Base-by-base conservation (phyloP, 2,797 vertebrate species). In the Dromococcyx pavoninus region DNA sequence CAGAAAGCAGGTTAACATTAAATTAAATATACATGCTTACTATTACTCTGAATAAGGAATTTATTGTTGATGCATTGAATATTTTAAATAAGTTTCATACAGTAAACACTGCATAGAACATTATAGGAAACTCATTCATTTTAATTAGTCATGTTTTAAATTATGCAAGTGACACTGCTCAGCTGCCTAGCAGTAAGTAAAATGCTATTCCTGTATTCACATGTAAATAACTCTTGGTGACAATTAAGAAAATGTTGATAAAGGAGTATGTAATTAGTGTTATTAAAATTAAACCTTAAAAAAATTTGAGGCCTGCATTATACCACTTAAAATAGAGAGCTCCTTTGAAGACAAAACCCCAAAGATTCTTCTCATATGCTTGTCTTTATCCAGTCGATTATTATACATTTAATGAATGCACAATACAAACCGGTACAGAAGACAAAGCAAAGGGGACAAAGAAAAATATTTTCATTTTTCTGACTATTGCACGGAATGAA, bases 111-210 rank as follows among this genome's bases (percentile, higher is more conserved):
- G 78, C 73, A 95, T 62, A 73, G 81, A 94, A 94, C 33, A 44
- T 91, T 91, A 95, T 46, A 94, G 81, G 30, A 85, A 97, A 75
- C 87, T 95, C 90, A 97, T 97, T 98, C 83, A 95, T 97, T 98
- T 97, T 98, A 98, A 98, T 98, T 98, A 98, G 86, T 95, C 69
- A 81, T 96, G 64, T 94, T 97, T 97, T 96, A 97, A 98, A 97
- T 97, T 96, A 97, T 91, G 91, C 5, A 24, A 95, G 71, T 95
- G 94, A 97, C 95, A 96, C 71, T 92, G 93, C 91, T 94, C 93
- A 94, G 94, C 87, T 96, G 78, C 96, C 95, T 95, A 94, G 97
- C 96, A 97, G 92, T 96, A 97, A 94, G 93, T 89, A 98, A 98
- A 98, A 98, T 97, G 96, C 80, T 90, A 91, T 97, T 98, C 98